Base-by-base conservation (phyloP, 2,113 vertebrate genomes). In the Chaetodon trifascialis region DNA sequence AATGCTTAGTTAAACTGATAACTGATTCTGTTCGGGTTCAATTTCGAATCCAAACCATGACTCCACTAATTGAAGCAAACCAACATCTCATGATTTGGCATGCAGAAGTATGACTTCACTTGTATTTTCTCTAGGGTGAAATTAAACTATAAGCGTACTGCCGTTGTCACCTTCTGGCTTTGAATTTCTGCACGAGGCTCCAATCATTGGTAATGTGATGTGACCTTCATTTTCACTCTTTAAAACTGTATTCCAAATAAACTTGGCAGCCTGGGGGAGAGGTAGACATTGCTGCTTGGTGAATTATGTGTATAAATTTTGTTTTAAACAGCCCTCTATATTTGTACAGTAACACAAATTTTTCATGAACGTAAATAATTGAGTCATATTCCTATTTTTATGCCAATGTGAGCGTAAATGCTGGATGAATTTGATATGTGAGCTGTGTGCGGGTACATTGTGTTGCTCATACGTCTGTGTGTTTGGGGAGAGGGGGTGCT, bases 371-470 rank as follows among this genome's bases (percentile, higher is more conserved):
- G 17, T 54, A 59, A n/a, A 36, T 64, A 1, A 77, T 51, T 56
- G 36, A 60, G 64, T 42, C 44, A 62, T 23, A 36, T 71, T 36
- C 82, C n/a, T 55, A 4, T 46, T 47, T 59, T 58, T 60, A 30
- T 63, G 60, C 17, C 23, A 8, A 0, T 76, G 64, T 75, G 54
- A 65, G 21, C 73, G 59, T 82, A 49, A 75, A 67, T 76, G 38
- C 47, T 54, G 62, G 55, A 73, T 79, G 25, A 63, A 36, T 81
- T 76, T 70, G 54, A 63, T 67, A 69, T 62, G 51, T 67, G 60
- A 83, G 46, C 54, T 79, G 55, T 88, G 64, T 87, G 65, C 1
- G 42, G 44, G 63, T 83, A 80, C 68, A 69, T 81, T 88, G 83
- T 89, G 73, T 76, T 60, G 58, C n/a, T 66, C 54, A 44, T 80